phyloP scores from a whole-genome alignment of 2,888 invertebrate species.

The Panzeria rudis region DNA sequence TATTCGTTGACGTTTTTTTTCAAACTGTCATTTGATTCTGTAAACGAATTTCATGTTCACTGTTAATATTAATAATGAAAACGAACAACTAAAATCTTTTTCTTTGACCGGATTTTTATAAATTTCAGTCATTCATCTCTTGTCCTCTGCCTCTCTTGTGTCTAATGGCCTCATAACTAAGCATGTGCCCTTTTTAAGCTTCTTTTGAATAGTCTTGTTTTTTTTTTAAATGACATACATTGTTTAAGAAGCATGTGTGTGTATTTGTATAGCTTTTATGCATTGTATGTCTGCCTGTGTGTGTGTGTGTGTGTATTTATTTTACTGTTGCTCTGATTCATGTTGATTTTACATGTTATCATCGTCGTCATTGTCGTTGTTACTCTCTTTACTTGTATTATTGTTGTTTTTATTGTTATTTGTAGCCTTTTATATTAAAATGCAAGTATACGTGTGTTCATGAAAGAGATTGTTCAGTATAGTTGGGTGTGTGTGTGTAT shows the following conservation, averaged over 20 bases:
- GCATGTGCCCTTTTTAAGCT: conserved; percentile 20
- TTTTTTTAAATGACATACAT: conserved; percentile 62
- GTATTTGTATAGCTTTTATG: neutral
- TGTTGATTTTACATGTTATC: conserved; percentile 69
- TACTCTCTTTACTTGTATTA: conserved; percentile 15
- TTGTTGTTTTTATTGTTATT: conserved; percentile 42
- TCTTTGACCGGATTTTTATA: conserved; percentile 44
- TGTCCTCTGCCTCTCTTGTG: neutral
- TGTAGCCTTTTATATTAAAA: conserved; percentile 45
- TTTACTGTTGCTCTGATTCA: conserved; percentile 55
- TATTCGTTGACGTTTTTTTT: no score
- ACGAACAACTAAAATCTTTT: conserved; percentile 42
- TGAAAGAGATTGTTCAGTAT: conserved; percentile 18
- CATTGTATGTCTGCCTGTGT: conserved; percentile 34
- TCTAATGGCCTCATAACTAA: neutral
- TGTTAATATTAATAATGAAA: neutral
- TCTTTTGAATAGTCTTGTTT: conserved; percentile 20
- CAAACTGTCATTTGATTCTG: no score
- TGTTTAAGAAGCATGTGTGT: conserved; percentile 42
- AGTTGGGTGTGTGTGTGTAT: neutral
- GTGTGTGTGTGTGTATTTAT: conserved; percentile 15
- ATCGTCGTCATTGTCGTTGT: conserved; percentile 61
- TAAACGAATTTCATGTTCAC: neutral
- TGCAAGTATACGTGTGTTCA: conserved; percentile 18
- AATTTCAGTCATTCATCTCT: conserved; percentile 10